Conservation (phyloP, 2,113 vertebrate species). For the Stercorarius parasiticus region DNA sequence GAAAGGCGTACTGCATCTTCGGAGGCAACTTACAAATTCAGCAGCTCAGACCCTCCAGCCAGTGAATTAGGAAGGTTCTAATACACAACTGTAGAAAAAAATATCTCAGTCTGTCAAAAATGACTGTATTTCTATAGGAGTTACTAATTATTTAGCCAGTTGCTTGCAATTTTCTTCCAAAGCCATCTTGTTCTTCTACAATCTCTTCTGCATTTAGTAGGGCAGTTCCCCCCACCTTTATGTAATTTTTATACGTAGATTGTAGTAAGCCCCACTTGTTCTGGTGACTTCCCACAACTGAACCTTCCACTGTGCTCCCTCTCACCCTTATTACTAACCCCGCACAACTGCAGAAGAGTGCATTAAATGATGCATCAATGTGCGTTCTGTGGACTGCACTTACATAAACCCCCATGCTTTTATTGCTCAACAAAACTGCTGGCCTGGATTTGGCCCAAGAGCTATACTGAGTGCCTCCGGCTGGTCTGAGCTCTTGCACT, state of each 20-base stretch:
- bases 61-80: neutral
- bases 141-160: neutral
- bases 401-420: neutral
- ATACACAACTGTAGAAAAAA: neutral
- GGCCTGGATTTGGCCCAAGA: neutral
- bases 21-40: neutral
- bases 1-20: neutral
- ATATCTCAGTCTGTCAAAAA: neutral
- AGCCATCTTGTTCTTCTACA: neutral
- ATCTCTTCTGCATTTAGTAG: neutral
- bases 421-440: neutral
- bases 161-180: neutral
- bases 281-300: neutral
- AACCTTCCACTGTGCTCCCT: neutral
- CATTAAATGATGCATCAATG: neutral
- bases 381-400: neutral
- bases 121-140: neutral
- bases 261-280: neutral
- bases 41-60: neutral
- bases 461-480: neutral
- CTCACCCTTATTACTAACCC: neutral
- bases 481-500: neutral
- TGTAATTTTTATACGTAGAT: neutral
- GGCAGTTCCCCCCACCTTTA: neutral
- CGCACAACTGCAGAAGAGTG: neutral